Conservation (phyloP, 2,797 vertebrate genomes). For the Scolopax rusticola region DNA sequence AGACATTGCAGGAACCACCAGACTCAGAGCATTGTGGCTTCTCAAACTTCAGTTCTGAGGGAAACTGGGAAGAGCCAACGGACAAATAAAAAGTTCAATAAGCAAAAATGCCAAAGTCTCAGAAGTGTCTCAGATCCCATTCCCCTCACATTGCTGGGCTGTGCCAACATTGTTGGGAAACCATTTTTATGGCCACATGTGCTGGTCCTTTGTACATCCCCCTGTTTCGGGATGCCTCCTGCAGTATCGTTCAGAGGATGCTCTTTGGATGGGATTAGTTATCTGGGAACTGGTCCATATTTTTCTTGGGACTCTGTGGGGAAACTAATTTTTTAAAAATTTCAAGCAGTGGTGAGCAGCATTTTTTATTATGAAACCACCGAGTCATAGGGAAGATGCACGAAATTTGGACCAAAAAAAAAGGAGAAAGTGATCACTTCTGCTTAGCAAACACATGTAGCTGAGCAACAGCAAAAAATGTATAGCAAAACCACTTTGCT, state of each 20-base stretch:
- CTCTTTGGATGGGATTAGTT: background rate
- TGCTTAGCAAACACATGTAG: background rate
- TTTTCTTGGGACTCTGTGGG: background rate
- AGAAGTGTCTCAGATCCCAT: background rate
- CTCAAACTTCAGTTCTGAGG: background rate
- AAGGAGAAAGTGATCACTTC: conserved; percentile 8
- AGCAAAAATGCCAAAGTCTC: background rate
- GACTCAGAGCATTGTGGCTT: background rate
- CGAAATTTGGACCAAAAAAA: background rate
- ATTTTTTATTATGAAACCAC: background rate
- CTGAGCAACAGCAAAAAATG: background rate
- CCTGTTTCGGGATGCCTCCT: background rate
- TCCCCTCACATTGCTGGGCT: background rate
- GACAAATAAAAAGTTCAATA: background rate
- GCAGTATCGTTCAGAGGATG: background rate
- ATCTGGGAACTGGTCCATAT: background rate
- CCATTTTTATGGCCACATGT: background rate
- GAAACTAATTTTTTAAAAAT: background rate
- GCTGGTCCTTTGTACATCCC: background rate
- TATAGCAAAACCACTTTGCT: background rate
- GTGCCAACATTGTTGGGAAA: background rate
- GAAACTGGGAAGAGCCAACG: background rate
- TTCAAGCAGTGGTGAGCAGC: background rate
- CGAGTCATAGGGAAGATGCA: background rate
- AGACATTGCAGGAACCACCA: background rate